A percentile compares a stretch with the other conserved stretches of the same genome.
These are phyloP conservation scores for Drosophila meridiana DNA, from an alignment of 2,888 invertebrate species.

Conservation along the genomic window DNA sequence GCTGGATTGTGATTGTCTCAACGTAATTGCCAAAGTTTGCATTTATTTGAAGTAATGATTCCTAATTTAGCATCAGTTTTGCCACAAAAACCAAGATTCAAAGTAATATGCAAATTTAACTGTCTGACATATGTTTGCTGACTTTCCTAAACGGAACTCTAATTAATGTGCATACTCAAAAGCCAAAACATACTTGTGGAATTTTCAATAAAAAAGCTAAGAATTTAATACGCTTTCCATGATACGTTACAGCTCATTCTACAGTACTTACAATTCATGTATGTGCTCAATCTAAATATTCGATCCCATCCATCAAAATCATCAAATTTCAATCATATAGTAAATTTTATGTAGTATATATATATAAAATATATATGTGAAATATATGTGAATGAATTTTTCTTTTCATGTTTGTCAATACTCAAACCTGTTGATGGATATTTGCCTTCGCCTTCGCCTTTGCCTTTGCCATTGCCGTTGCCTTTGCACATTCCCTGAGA, in stretches of 20 bases:
- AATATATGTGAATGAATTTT: slow-evolving; percentile 40
- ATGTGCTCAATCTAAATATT: slow-evolving; percentile 41
- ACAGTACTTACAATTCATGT: slow-evolving; percentile 30
- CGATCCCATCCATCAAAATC: slow-evolving; percentile 47
- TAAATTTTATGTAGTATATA: slow-evolving; percentile 51
- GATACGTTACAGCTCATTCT: neutral
- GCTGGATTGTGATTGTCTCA: neutral
- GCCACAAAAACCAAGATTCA: neutral
- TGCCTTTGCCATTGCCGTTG: neutral
- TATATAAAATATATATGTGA: slow-evolving; percentile 28
- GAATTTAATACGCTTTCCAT: neutral
- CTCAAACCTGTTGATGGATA: slow-evolving; percentile 67
- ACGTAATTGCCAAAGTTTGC: neutral
- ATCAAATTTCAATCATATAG: slow-evolving; percentile 70
- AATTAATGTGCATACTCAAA: neutral
- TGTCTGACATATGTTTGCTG: neutral
- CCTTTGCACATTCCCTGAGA: slow-evolving; percentile 23
- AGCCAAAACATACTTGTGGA: neutral
- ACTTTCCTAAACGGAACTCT: neutral
- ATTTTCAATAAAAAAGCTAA: neutral
- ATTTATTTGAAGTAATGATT: neutral
- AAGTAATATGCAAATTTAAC: neutral
- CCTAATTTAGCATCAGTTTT: neutral
- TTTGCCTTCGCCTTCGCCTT: slow-evolving; percentile 23
- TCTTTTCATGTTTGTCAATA: slow-evolving; percentile 69